phyloP scores from a whole-genome alignment of 2,888 invertebrate genomes.

The Apodemia hepburni region DNA sequence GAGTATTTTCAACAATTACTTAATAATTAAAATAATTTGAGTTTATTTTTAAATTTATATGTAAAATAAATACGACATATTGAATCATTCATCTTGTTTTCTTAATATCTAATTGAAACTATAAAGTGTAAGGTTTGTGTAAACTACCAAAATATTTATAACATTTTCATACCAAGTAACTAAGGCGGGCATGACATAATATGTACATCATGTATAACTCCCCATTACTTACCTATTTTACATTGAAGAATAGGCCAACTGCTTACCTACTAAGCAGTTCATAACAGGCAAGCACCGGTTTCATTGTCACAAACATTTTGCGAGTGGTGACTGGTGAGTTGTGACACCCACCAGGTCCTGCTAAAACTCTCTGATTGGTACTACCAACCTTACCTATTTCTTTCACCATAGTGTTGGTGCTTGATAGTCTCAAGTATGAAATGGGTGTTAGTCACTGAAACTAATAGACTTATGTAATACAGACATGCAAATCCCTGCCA shows the following conservation, averaged over 20 bases:
- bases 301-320: no score
- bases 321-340: no score
- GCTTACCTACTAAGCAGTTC: no score
- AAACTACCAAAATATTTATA: conserved; percentile 1
- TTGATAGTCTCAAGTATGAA: neutral
- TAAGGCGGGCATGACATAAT: neutral
- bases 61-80: neutral
- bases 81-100: neutral
- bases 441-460: neutral
- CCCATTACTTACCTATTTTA: no score
- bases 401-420: neutral
- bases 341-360: no score
- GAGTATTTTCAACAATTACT: conserved; percentile 3
- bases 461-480: neutral
- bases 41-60: neutral
- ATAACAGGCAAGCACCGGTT: no score
- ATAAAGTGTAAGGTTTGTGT: neutral
- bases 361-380: no score
- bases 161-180: neutral
- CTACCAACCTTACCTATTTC: neutral
- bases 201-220: neutral
- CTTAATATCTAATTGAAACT: neutral
- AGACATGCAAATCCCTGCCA: neutral
- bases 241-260: no score
- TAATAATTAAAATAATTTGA: neutral